Percentiles rank a stretch among this genome's conserved stretches.
Conservation (phyloP, 1,140 invertebrate species). For the Megathymus violae region DNA sequence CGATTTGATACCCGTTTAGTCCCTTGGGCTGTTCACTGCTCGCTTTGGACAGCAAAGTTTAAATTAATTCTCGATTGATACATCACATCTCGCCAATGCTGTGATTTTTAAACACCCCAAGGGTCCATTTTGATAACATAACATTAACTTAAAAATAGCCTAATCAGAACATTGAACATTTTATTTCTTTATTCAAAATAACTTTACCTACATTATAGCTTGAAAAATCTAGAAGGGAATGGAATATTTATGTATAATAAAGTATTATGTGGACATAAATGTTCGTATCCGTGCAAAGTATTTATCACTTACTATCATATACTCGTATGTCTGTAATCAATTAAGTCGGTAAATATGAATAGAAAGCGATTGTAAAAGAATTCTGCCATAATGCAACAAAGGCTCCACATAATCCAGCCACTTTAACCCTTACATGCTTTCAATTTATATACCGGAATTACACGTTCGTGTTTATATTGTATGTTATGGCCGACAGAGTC, state of each 20-base stretch:
- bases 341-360: neutral
- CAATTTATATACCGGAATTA: conserved; percentile 14
- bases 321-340: neutral
- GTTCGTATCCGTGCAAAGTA: neutral
- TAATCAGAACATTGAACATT: conserved; percentile 46
- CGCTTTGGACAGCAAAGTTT: conserved; percentile 77
- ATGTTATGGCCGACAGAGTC: conserved; percentile 40
- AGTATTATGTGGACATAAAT: too few species aligned
- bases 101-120: conserved; percentile 71
- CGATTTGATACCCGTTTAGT: conserved; percentile 74
- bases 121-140: conserved; percentile 49
- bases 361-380: neutral
- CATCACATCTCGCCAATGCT: conserved; percentile 68
- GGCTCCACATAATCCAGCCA: neutral
- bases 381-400: neutral
- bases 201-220: too few species aligned
- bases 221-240: too few species aligned
- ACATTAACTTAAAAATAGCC: conserved; percentile 35
- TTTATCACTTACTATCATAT: neutral
- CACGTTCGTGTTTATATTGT: conserved; percentile 13
- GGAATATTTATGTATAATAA: too few species aligned
- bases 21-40: conserved; percentile 65
- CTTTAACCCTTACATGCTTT: conserved; percentile 15
- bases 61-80: conserved; percentile 81
- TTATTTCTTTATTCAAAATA: too few species aligned